Evolutionary conservation across 1,140 invertebrate genomes (phyloP), one percentile per base, ranked within the genome.

Genomic region (Lucilia sericata): DNA sequence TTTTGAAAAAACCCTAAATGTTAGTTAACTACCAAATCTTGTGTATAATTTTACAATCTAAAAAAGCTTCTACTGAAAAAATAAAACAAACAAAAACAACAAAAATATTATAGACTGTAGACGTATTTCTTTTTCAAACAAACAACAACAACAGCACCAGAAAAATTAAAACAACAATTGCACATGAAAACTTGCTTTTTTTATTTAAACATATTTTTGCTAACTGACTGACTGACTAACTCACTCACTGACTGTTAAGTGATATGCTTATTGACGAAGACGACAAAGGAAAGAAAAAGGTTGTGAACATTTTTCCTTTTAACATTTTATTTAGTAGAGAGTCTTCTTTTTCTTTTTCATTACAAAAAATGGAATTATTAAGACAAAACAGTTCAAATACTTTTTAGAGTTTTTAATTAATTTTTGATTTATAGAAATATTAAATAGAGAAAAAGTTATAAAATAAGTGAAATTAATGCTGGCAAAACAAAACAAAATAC

Each of bases 31-130:
- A 70, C n/a, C 21, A 70, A 8, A 19, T 21, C 65, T 70, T 70
- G 65, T 70, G 65, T 70, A 70, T 25, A 70, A 70, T 70, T 70
- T 70, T 70, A 70, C 65, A 70, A 70, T 21, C 65, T 70, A 70
- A 70, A 65, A 70, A 70, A 70, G 65, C 65, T 70, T 70, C 65
- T 21, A 70, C 19, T 70, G 19, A 19, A 70, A 70, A n/a, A 70
- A 21, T 70, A 19, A 70, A 70, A 70, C 17, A 21, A 70, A 70
- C 65, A 19, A 70, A 70, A 70, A 70, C 19, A 70, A 5, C 65
- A 17, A 65, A 65, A 65, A 5, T 30, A 5, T 5, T 65, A 49
- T 49, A 14, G 65, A 21, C 65, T 70, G 65, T 70, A 70, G 65
- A 70, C 65, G 65, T 70, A 70, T 70, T 60, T 60, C n/a, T 60